Conservation (phyloP, 64 coral and sea anemone species). For the Montipora foliosa region DNA sequence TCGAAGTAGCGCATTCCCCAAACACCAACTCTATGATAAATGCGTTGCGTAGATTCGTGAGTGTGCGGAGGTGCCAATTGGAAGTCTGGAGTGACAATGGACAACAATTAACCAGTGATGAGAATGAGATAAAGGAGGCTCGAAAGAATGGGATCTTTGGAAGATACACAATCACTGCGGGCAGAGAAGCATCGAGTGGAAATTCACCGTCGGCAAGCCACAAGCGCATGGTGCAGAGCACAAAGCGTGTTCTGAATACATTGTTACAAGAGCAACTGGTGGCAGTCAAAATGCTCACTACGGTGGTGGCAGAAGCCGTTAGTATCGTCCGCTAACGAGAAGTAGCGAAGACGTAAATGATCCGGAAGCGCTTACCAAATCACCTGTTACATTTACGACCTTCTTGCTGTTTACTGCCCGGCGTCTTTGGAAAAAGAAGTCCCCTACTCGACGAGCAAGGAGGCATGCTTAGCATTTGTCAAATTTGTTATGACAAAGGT, state of each 20-base stretch:
- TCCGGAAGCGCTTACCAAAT: slow-evolving; percentile 40
- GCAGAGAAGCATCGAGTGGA: slow-evolving; percentile 24
- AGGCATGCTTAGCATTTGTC: slow-evolving; percentile 39
- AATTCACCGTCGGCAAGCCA: slow-evolving; percentile 35
- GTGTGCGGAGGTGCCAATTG: background rate
- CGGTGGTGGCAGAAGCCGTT: slow-evolving; percentile 35
- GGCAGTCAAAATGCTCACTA: slow-evolving; percentile 29
- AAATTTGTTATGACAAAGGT: slow-evolving; percentile 51
- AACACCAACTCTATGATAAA: background rate
- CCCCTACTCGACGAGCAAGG: background rate
- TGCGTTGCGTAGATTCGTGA: slow-evolving; percentile 17
- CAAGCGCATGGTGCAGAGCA: slow-evolving; percentile 8
- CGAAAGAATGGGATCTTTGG: slow-evolving; percentile 11
- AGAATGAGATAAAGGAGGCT: slow-evolving; percentile 39
- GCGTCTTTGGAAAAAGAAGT: background rate
- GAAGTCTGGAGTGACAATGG: slow-evolving; percentile 42
- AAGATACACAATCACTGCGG: background rate
- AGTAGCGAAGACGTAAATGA: slow-evolving; percentile 31
- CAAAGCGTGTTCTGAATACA: background rate
- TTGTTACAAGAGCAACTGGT: slow-evolving; percentile 39
- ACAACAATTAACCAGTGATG: slow-evolving; percentile 10
- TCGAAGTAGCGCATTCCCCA: background rate
- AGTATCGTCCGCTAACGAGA: slow-evolving; percentile 15
- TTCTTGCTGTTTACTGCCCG: background rate
- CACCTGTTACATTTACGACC: slow-evolving; percentile 39